Evolutionary conservation across 2,888 invertebrate genomes (phyloP), one percentile per base, ranked within the genome.

Genomic region (Eurytoma californica): DNA sequence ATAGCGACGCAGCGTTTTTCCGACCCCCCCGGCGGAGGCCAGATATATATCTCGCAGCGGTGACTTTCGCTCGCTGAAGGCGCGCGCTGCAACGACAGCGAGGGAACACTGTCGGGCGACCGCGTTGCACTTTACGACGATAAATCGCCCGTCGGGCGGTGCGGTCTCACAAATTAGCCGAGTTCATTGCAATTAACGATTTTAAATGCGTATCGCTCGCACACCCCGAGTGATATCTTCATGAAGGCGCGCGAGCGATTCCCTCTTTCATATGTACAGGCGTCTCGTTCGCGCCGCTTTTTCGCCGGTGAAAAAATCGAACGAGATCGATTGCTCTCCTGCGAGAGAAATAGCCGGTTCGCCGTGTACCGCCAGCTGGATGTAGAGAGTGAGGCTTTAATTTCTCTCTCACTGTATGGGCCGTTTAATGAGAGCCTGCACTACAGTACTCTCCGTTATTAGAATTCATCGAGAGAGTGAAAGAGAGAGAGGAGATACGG

Each of bases 101-200:
- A 16, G n/a, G 18, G 30, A 18, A 47, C 18, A 18, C 18, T 63
- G 30, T 57, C 69, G 30, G 47, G 14, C 30, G 58, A 14, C 4
- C 61, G 30, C 55, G 28, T 39, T 61, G 39, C 55, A 61, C 51
- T 49, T 68, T 47, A 65, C 24, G 28, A 53, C 67, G 60, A 78
- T 78, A 78, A 78, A 78, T 78, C 77, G 61, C 51, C 39, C 39
- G 58, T 51, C 30, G 28, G 28, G 20, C 76, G 70, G 68, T 75
- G 77, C 79, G 63, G 61, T 14, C 70, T 79, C 58, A 60, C 78
- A 79, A 83, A 83, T 83, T 78, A 79, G 82, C 77, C 57, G 24
- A 39, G 39, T 24, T 58, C 20, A 39, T 75, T 47, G 68, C 63
- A 69, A 79, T 78, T 83, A 83, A 73, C 72, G 77, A 78, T 81